These are phyloP conservation scores for Cherax quadricarinatus DNA, from an alignment of 1,140 invertebrate species.

Conservation along the genomic window DNA sequence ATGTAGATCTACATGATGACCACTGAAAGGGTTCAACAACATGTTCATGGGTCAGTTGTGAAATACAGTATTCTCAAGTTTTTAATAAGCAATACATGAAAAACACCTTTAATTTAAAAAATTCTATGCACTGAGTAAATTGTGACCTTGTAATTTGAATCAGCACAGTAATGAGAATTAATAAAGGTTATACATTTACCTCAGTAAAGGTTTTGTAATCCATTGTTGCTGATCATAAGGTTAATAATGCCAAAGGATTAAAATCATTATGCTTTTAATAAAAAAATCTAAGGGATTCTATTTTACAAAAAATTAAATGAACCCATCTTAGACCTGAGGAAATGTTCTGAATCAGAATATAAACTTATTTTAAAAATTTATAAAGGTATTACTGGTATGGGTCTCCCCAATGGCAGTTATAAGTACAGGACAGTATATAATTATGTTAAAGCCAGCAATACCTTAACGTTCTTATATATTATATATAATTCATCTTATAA, in stretches of 20 bases:
- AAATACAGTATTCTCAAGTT: no score
- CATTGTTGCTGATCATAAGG: no score
- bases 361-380: not conserved
- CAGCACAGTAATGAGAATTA: no score
- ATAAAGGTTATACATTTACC: no score
- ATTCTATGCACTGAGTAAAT: no score
- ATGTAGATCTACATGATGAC: no score
- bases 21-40: no score
- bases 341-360: not conserved
- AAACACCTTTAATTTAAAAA: no score
- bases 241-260: not conserved
- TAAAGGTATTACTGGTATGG: not conserved
- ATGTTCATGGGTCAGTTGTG: no score
- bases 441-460: not conserved
- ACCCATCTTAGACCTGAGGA: not conserved
- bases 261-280: not conserved
- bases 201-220: no score
- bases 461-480: not conserved
- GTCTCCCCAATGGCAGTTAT: not conserved
- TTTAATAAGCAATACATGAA: no score
- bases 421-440: not conserved
- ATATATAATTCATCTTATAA: not conserved
- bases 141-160: no score
- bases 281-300: not conserved
- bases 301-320: constrained; percentile 15